These are phyloP conservation scores for Leptothorax acervorum DNA, from an alignment of 2,888 invertebrate species.

Conservation along the genomic window DNA sequence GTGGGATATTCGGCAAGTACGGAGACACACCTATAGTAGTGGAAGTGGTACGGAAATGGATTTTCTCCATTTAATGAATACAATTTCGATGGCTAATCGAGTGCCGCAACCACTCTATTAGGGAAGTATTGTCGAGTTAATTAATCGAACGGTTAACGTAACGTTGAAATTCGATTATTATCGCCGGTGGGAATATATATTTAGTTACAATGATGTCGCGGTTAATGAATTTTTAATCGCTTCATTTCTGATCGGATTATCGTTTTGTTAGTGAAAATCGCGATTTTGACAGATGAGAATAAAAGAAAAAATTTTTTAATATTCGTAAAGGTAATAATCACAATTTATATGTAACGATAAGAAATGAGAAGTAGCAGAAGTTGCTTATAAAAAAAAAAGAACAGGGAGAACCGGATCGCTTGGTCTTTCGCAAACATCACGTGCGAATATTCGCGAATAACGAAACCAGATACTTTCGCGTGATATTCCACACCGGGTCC, in stretches of 20 bases:
- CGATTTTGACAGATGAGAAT: background rate
- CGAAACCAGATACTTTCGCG: conserved; percentile 72
- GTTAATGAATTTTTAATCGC: conserved; percentile 13
- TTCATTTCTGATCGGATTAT: background rate
- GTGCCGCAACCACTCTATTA: conserved; percentile 14
- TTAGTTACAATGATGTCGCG: background rate
- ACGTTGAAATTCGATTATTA: conserved; percentile 17
- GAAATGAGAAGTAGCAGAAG: background rate
- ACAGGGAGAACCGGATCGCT: background rate
- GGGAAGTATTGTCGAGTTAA: conserved; percentile 44
- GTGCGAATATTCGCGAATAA: conserved; percentile 36
- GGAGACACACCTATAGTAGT: background rate
- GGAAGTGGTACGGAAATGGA: conserved; percentile 8
- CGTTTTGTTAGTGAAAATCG: background rate
- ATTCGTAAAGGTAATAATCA: background rate
- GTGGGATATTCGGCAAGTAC: background rate
- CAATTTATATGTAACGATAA: background rate
- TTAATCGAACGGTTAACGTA: conserved; percentile 37
- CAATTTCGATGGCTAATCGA: conserved; percentile 30
- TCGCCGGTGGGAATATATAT: background rate
- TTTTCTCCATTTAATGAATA: conserved; percentile 43
- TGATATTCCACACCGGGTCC: conserved; percentile 75
- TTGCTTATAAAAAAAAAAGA: background rate
- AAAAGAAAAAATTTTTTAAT: background rate
- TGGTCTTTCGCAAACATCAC: background rate